Percentiles rank a stretch among this genome's conserved stretches.
phyloP scores from a whole-genome alignment of 2,113 vertebrate species.

The Prunella himalayana region DNA sequence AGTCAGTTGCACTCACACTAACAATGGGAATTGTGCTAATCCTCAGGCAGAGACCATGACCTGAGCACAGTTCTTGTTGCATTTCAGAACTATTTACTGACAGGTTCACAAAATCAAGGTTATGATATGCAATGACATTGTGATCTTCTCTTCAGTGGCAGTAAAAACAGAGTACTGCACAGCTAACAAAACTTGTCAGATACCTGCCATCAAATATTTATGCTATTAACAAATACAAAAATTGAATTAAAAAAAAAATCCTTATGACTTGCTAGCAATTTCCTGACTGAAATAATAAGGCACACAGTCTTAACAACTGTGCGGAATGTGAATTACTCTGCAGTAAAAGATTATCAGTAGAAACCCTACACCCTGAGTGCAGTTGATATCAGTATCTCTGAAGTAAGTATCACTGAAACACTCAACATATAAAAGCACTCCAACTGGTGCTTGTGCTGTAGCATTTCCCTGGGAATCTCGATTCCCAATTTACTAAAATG shows the following conservation, averaged over 20 bases:
- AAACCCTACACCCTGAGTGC: neutral
- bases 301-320: neutral
- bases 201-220: neutral
- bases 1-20: neutral
- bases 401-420: neutral
- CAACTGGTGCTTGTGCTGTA: neutral
- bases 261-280: neutral
- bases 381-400: neutral
- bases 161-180: neutral
- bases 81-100: neutral
- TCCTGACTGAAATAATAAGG: neutral
- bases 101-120: neutral
- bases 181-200: neutral
- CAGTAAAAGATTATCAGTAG: neutral
- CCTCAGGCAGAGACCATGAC: neutral
- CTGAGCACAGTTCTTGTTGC: neutral
- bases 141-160: neutral
- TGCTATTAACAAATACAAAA: neutral
- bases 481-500: neutral
- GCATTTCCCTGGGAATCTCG: neutral
- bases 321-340: neutral
- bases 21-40: neutral
- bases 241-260: neutral
- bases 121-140: neutral
- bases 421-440: neutral